Evolutionary conservation across 2,888 invertebrate species (phyloP).

Genomic region (Xylota sylvarum): DNA sequence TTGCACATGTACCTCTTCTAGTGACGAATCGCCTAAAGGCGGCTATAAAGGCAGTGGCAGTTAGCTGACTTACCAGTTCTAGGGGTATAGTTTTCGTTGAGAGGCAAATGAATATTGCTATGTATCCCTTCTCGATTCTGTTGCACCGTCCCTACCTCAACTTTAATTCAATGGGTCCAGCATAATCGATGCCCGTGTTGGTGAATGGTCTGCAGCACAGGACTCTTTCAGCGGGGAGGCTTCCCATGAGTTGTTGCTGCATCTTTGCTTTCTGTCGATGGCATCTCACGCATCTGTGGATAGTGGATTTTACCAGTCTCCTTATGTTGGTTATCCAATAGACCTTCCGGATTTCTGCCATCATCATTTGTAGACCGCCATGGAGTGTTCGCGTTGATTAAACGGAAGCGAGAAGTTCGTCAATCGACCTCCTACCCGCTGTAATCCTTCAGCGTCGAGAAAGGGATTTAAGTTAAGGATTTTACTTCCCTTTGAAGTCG

Average conservation of each 20-base stretch:
- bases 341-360: neutral
- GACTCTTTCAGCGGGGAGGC: neutral
- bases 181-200: conserved; percentile 17
- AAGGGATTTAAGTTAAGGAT: neutral
- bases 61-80: neutral
- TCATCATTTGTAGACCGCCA: neutral
- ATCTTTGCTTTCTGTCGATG: neutral
- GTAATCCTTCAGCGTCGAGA: neutral
- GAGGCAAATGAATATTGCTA: conserved; percentile 4
- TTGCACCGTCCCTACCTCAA: neutral
- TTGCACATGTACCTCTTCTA: neutral
- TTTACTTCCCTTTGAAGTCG: neutral
- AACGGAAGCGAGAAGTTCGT: neutral
- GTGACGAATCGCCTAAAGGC: conserved; percentile 10
- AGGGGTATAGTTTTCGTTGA: conserved; percentile 13
- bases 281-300: neutral
- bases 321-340: neutral
- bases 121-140: neutral
- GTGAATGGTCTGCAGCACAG: neutral
- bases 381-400: neutral
- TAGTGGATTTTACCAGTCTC: neutral
- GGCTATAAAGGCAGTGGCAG: neutral
- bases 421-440: conserved; percentile 1
- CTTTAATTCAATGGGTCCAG: conserved; percentile 13
- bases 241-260: conserved; percentile 5